These are phyloP conservation scores for Nebria ingens DNA, from an alignment of 1,140 invertebrate species.

Conservation along the genomic window DNA sequence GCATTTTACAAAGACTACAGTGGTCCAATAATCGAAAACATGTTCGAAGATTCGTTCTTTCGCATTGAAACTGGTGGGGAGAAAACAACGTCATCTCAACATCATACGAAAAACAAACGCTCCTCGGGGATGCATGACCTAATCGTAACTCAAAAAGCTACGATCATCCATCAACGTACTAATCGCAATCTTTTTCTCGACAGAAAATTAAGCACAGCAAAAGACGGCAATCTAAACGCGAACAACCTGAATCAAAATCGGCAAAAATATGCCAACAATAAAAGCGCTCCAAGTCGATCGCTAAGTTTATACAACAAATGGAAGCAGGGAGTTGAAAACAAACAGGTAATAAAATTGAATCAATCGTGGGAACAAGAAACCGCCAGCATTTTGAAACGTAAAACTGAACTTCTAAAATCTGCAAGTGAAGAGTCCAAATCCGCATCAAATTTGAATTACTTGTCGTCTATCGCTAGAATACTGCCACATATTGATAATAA, in stretches of 20 bases:
- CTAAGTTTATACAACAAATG: not conserved
- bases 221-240: not conserved
- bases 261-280: not conserved
- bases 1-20: conserved; percentile 25
- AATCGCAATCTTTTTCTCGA: not conserved
- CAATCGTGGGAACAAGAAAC: conserved; percentile 20
- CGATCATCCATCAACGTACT: not conserved
- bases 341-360: conserved; percentile 9
- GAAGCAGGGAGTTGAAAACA: not conserved
- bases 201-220: not conserved
- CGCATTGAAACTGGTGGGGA: too few species aligned
- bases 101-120: not conserved
- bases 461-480: conserved; percentile 16
- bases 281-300: not conserved
- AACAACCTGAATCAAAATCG: not conserved
- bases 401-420: conserved; percentile 17
- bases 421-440: conserved; percentile 14
- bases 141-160: not conserved
- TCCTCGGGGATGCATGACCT: not conserved
- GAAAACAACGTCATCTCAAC: not conserved
- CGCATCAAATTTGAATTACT: conserved; percentile 13
- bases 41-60: conserved; percentile 44
- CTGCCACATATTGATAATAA: conserved; percentile 20
- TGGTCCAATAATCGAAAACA: conserved; percentile 42
- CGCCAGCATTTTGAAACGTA: conserved; percentile 22